Evolutionary conservation across 2,888 invertebrate species (phyloP), one percentile per base, ranked within the genome.

Genomic region (Muschampia plurimacula): DNA sequence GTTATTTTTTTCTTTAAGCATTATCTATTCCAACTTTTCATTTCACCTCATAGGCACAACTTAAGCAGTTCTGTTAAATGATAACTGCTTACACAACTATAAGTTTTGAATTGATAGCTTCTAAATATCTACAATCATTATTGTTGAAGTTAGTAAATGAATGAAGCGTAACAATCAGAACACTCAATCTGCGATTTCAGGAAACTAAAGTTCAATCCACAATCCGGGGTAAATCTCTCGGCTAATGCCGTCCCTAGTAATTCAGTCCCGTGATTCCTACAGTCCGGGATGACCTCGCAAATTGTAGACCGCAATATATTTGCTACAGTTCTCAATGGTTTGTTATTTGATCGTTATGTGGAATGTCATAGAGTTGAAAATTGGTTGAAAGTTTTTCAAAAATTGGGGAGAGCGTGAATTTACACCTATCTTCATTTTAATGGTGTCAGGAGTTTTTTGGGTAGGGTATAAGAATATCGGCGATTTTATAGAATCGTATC

Each of bases 261-360:
- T 80, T 80, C 75, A 79, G 74, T 74, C 74, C 80, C 78, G 81
- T 79, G 82, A 82, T 83, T 82, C 81, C 78, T 72, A 77, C 76
- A 77, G 79, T 69, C 77, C 79, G 75, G 78, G 75, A 77, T 77
- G 75, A 74, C 77, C 73, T 76, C 77, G 81, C 84, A 83, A 83
- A 84, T 84, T 82, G 77, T 68, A 78, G 66, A 75, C 81, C 83
- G 80, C 84, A 82, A 82, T 84, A 81, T 55, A 39, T 49, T 66
- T 12, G 60, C 15, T 41, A 15, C 62, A 9, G 46, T 67, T 55
- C 52, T 28, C 7, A 2, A 44, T 7, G 32, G 28, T 49, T 2
- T 52, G 2, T 28, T 13, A 22, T 15, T 13, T 63, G 63, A 60
- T 44, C 55, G 41, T 62, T 72, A 67, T 55, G n/a, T 1, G 3